These are phyloP conservation scores for Nettapus auritus DNA, from an alignment of 2,113 vertebrate species.

Conservation along the genomic window DNA sequence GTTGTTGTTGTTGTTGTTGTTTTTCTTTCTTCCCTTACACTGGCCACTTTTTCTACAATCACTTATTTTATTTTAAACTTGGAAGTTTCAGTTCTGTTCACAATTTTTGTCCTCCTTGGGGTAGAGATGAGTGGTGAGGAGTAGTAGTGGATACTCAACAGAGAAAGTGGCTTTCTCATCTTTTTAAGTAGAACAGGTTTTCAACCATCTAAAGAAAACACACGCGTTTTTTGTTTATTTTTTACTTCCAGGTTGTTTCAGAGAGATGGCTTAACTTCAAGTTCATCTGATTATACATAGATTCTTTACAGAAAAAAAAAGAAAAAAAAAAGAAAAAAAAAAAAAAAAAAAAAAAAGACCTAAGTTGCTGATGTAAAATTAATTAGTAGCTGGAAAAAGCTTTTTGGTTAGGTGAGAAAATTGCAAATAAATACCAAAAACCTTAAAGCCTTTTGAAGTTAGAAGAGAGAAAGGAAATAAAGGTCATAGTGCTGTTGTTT, in stretches of 20 bases:
- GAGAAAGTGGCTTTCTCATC: background rate
- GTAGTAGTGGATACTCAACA: background rate
- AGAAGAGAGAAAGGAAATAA: background rate
- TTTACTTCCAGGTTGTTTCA: background rate
- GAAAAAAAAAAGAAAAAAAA: background rate
- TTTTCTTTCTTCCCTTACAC: background rate
- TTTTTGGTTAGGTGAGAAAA: background rate
- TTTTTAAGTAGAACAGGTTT: background rate
- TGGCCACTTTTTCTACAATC: background rate
- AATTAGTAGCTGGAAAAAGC: background rate
- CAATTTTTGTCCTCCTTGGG: rapidly evolving
- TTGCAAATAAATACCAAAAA: background rate
- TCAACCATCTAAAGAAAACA: background rate
- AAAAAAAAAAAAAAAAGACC: background rate
- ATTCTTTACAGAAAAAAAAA: background rate
- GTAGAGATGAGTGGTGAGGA: background rate
- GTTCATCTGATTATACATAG: background rate
- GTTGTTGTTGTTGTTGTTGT: too few relatives aligned
- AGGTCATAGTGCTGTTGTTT: background rate
- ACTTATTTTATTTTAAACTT: background rate
- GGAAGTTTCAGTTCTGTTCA: background rate
- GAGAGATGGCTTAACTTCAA: background rate
- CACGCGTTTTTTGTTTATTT: background rate
- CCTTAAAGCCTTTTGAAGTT: background rate
- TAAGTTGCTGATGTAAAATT: background rate